Evolutionary conservation across 2,113 vertebrate species (phyloP), one percentile per base, ranked within the genome.

Genomic region (Boleophthalmus pectinirostris): DNA sequence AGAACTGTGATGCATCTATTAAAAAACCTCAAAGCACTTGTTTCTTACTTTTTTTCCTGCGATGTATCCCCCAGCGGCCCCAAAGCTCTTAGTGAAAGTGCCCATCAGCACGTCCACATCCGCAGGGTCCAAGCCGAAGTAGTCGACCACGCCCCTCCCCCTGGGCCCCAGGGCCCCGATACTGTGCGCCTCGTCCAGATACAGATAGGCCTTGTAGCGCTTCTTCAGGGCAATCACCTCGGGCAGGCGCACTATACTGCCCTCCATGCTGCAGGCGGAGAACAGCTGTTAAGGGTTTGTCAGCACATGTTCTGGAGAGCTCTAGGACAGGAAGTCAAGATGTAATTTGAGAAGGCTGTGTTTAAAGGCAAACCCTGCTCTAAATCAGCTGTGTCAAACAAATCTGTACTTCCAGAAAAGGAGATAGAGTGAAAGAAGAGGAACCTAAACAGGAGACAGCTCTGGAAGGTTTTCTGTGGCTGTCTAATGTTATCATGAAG

Each of bases 71-170:
- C 97, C 96, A 18, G 95, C 92, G 73, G 95, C 95, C 29, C 96
- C 95, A 54, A 98, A 98, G 88, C 96, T 97, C 92, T 98, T 98
- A 70, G 97, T 97, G 85, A 98, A 98, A 0, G 97, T 98, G 71
- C 97, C 97, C 97, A 98, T 98, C 95, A 98, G 93, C 83, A 98
- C 84, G 54, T 98, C 97, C 75, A 98, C 97, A 69, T 98, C 96
- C 58, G 93, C 84, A 49, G 96, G 95, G 84, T 86, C 90, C 46
- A 98, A 92, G 75, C 95, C 95, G 79, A 98, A 98, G 90, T 98
- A 97, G 1, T 98, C 97, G 0, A 98, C 96, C 76, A 98, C 95
- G 0, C 97, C 97, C 43, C 96, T 91, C 5, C 97, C 97, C 33
- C 73, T 85, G 1, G 93, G 92, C 53, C 97, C 97, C 78, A 98